Base-by-base conservation (phyloP, 2,113 vertebrate species). In the Rhinolophus ferrumequinum region DNA sequence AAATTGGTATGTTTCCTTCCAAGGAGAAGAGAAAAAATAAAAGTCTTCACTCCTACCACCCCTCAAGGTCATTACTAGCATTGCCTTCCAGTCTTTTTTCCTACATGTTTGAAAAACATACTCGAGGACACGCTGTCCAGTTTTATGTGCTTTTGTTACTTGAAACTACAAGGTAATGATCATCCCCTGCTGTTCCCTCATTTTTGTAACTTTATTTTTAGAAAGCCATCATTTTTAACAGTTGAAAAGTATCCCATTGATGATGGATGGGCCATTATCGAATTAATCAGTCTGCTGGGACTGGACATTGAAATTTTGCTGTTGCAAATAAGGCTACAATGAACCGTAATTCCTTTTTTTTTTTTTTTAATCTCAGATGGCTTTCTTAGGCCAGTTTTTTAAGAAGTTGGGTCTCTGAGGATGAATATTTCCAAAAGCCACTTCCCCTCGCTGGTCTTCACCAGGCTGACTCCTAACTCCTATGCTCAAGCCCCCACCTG, bases 121-220 rank as follows among this genome's bases (percentile, higher is more conserved):
- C 33, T 69, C 10, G 1, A 24, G 33, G 38, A 30, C 8, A 30
- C 6, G 7, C 21, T n/a, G 82, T 47, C 82, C 9, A 2, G 9
- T 2, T 12, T 56, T 54, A 21, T 3, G 6, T 18, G 44, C 5
- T 73, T 69, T 80, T 6, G 8, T 38, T 28, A 70, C 38, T 91
- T 64, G 80, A 92, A 70, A 62, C 26, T 2, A 26, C 0, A 83
- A 69, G 80, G 12, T 66, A 87, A 62, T n/a, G 50, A 26, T 69
- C 28, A 16, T 2, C 8, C 28, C n/a, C 9, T 3, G 41, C 3
- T 9, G 11, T 50, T 24, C 33, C 30, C 0, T 24, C 47, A 15
- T 4, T 6, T 8, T 44, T 62, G 30, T 38, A 35, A 47, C 10
- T 30, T 80, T 33, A 13, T 35, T 44, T 79, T 75, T 56, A 38